Base-by-base conservation (phyloP, 2,888 invertebrate genomes). In the Chloromyia formosa region DNA sequence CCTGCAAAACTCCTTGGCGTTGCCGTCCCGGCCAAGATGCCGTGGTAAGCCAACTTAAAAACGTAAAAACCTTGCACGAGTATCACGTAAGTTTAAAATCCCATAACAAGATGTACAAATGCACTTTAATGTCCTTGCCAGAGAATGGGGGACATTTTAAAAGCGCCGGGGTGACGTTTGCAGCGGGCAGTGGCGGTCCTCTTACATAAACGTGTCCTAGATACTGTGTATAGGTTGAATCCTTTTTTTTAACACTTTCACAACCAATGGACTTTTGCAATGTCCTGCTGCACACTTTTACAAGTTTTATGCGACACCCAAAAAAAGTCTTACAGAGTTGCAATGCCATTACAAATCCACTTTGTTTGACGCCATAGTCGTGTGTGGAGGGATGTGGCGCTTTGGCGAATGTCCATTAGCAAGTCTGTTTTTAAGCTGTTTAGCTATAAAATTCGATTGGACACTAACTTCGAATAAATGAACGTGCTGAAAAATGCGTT, bases 391-490 rank as follows among this genome's bases (percentile, higher is more conserved):
- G 22, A 49, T 49, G 66, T 49, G 18, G 49, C 66, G 7, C 49
- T 49, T 49, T 22, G 45, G 14, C 27, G 7, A 35, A 35, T 35
- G 49, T 71, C 56, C 56, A 71, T 71, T 56, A 71, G 42, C 56
- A 56, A 71, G 71, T 71, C 71, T 71, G 58, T 71, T 71, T 71
- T 71, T 58, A 71, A 71, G 71, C 71, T 56, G 71, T 71, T 71
- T 71, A 71, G 58, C 56, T 56, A 23, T 56, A 53, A 58, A 71
- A 71, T 71, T 71, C 54, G 71, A 71, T 71, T 71, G 56, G 58
- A 20, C 42, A 20, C 49, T 49, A 12, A 10, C 49, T 49, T 49
- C 10, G 49, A 35, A 7, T 35, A 35, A 4, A 35, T 35, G 27
- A 10, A 20, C 18, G 58, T 16, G 4, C 58, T 35, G 27, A 7